Percentiles rank a stretch among this genome's conserved stretches.
These are phyloP conservation scores for Heteronetta atricapilla DNA, from an alignment of 2,113 vertebrate genomes.

Conservation along the genomic window DNA sequence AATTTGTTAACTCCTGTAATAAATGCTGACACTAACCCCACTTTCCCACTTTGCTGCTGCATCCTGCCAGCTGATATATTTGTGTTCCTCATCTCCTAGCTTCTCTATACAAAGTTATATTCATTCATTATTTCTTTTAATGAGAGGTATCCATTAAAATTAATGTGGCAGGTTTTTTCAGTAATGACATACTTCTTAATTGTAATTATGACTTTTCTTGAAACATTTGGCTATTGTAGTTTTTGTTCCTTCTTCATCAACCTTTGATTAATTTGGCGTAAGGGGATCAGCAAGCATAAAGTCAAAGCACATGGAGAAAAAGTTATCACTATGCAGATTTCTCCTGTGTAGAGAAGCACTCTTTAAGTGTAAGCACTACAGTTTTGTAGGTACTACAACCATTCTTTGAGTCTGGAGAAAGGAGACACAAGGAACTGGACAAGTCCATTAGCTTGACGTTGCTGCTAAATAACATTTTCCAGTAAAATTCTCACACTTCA, in stretches of 20 bases:
- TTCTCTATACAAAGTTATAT: neutral
- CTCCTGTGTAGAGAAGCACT: neutral
- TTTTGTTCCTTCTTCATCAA: neutral
- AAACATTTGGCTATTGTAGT: neutral
- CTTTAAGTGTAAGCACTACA: neutral
- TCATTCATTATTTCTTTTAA: neutral
- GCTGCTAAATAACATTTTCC: neutral
- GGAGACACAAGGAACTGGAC: neutral
- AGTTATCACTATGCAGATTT: neutral
- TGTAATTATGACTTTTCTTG: neutral
- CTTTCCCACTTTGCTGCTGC: neutral
- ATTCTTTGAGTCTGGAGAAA: neutral
- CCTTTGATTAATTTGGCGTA: rapidly evolving
- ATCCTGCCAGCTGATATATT: neutral
- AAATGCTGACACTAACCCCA: neutral
- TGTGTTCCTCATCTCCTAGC: neutral
- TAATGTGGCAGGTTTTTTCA: neutral
- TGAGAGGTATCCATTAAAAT: neutral
- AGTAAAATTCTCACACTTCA: neutral
- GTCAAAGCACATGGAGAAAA: neutral
- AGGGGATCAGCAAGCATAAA: neutral
- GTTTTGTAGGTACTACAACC: neutral
- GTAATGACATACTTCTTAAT: neutral
- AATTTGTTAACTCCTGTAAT: neutral
- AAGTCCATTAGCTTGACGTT: neutral